Evolutionary conservation across 2,113 vertebrate genomes (phyloP), one percentile per base, ranked within the genome.

Genomic region (Orcinus orca): DNA sequence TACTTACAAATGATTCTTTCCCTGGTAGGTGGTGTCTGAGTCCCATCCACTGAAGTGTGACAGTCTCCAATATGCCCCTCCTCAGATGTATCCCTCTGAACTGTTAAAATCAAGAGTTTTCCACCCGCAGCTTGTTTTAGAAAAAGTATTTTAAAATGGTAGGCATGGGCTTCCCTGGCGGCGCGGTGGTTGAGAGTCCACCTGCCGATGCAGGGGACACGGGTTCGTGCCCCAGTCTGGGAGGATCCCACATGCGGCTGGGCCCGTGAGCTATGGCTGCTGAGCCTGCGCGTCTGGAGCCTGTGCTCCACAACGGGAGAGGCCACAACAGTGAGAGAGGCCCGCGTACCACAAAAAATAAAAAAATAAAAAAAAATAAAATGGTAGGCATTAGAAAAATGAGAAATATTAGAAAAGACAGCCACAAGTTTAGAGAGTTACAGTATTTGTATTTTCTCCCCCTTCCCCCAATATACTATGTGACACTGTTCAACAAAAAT

Each of bases 1-100:
- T 96, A 96, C 97, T 93, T 96, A 68, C 90, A 90, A 80, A 31
- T 26, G 74, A 71, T 47, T n/a, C 33, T 65, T 79, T 36, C 14
- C 36, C 63, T 92, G 47, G 65, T 20, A 41, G 44, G 18, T 8
- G 11, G 23, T 4, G 0, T 68, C 26, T 29, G 63, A 47, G 23
- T 53, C 9, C 71, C 36, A 11, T 14, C 77, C 23, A 5, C 31
- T 9, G 71, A 26, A 63, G 76, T 18, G 8, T 14, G 6, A 14
- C 63, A 21, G 36, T 41, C 67, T 90, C 67, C 47, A 12, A 67
- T 5, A 15, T 6, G 31, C 6, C 29, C 44, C 60, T 96, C 26
- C 70, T 77, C 47, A 85, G 80, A 89, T 21, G 21, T 1, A 36
- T 60, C 20, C 41, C 62, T 84, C 23, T 11, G 25, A 92, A 55